These are phyloP conservation scores for Oophaga sylvatica DNA, from an alignment of 2,797 vertebrate species.

Conservation along the genomic window DNA sequence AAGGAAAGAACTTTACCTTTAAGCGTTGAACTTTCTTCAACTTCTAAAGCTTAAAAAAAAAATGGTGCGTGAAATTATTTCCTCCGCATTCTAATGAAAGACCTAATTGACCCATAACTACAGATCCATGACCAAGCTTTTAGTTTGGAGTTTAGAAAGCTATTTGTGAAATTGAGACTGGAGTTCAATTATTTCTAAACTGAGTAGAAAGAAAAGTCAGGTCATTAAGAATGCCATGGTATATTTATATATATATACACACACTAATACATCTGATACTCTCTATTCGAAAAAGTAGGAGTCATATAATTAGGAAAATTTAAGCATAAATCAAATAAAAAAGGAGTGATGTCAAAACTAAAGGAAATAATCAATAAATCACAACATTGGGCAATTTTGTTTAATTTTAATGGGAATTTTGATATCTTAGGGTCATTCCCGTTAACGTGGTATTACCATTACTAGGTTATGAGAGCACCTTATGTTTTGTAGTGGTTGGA, in stretches of 20 bases:
- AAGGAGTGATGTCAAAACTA: not conserved
- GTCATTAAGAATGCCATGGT: constrained; percentile 41
- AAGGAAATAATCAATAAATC: not conserved
- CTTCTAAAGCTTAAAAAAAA: constrained; percentile 45
- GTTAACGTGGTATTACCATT: not conserved
- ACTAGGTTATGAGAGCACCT: too few relatives aligned
- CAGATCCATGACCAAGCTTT: constrained; percentile 61
- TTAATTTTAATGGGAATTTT: not conserved
- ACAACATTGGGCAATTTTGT: not conserved
- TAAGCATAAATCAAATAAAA: not conserved
- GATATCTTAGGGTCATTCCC: not conserved
- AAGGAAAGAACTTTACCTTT: constrained; percentile 16
- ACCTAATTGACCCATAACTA: constrained; percentile 61
- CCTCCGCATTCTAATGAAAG: constrained; percentile 55
- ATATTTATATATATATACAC: not conserved
- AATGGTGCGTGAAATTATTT: constrained; percentile 60
- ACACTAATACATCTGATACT: constrained; percentile 33
- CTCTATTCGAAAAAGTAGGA: not conserved
- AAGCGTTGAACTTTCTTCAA: constrained; percentile 27
- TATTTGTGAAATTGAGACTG: constrained; percentile 62
- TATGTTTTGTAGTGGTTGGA: too few relatives aligned
- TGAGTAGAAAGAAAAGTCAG: constrained; percentile 51
- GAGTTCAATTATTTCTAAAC: constrained; percentile 61
- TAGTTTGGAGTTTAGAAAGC: constrained; percentile 59
- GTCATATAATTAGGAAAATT: not conserved